phyloP scores from a whole-genome alignment of 2,888 invertebrate genomes.

The Lampropteryx suffumata region DNA sequence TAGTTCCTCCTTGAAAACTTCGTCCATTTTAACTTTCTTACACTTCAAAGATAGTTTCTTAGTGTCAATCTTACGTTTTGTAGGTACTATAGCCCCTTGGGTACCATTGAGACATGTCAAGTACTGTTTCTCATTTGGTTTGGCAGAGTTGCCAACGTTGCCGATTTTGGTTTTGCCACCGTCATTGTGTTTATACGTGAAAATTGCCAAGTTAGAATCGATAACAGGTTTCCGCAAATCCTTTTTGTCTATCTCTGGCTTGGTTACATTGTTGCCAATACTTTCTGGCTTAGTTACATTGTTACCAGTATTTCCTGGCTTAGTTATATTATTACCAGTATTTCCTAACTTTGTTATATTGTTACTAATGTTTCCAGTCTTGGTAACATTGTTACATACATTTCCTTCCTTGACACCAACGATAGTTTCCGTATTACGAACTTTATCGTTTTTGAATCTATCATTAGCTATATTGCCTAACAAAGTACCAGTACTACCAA shows the following conservation, averaged over 20 bases:
- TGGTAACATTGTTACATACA: too few species aligned
- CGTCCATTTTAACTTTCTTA: constrained; percentile 4
- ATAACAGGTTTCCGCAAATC: not conserved
- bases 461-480: not conserved
- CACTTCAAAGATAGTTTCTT: not conserved
- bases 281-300: not conserved
- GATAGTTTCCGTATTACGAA: not conserved
- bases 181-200: not conserved
- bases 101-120: not conserved
- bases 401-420: too few species aligned
- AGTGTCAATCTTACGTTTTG: not conserved
- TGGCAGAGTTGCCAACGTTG: constrained; percentile 11
- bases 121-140: not conserved
- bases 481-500: not conserved
- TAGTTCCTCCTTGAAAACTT: too few species aligned
- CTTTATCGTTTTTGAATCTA: not conserved
- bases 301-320: not conserved
- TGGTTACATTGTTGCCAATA: constrained; percentile 1
- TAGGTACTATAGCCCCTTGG: too few species aligned
- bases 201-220: not conserved
- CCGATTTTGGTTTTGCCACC: constrained; percentile 19
- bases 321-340: not conserved
- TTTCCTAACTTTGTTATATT: not conserved
- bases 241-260: not conserved
- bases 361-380: not conserved